Evolutionary conservation across 2,888 invertebrate species (phyloP), one percentile per base, ranked within the genome.

Genomic region (Drosophila pseudotalamancana): DNA sequence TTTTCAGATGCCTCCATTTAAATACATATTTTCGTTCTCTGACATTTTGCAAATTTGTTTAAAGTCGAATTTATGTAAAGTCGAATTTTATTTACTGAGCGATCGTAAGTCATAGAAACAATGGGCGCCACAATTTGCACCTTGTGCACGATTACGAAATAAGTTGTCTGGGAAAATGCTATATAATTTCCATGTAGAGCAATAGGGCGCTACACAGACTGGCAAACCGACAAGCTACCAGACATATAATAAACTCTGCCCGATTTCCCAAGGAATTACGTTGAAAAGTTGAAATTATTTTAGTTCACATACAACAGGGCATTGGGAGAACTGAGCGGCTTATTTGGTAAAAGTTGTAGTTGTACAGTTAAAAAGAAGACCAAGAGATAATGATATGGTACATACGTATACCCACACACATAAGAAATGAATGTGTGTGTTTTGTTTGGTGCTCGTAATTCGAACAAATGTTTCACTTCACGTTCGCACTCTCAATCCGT

Each of bases 221-320:
- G 43, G 11, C 25, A 16, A n/a, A n/a, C n/a, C n/a, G 18, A n/a
- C 25, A 16, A 27, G 25, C 34, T 29, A 29, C 8, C 18, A 48
- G 19, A 45, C 49, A 39, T 78, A 60, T 77, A 80, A 87, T 87
- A 71, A 84, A 56, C 25, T 65, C 49, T 42, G 42, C 49, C 55
- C 49, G 57, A 72, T 67, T 87, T 81, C 80, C 64, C 87, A 81
- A 82, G 85, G 79, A 86, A 66, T 51, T 53, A 48, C 57, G 67
- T 72, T 67, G n/a, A n/a, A 64, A 65, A 56, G 46, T 60, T 46
- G n/a, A 62, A 59, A 78, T 60, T 60, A 73, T 73, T 77, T 70
- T 63, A 75, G 57, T 72, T 75, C 64, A 64, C 72, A 76, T 51
- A 67, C 18, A 43, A 4, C 18, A 5, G 35, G 60, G 43, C 53